phyloP scores from a whole-genome alignment of 2,797 vertebrate species.

The Gobio occitaniae region DNA sequence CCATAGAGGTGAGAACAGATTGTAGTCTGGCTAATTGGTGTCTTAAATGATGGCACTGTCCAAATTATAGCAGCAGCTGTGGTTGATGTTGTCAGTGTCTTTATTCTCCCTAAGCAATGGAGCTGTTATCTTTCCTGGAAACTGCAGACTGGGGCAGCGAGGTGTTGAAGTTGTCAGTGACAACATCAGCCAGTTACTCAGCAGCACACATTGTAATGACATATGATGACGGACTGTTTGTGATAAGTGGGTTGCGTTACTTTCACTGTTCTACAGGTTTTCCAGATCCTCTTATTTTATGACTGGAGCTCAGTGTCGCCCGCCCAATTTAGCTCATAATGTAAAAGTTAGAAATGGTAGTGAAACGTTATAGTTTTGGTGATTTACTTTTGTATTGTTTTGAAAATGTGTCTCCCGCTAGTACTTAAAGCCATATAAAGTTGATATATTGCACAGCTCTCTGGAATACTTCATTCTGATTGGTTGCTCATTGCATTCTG shows the following conservation, averaged over 20 bases:
- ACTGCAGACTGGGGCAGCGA: slow-evolving; percentile 11
- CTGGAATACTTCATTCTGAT: slow-evolving; percentile 2
- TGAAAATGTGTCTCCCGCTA: background rate
- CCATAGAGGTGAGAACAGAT: slow-evolving; percentile 23
- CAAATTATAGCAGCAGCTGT: slow-evolving; percentile 19
- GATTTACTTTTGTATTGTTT: background rate
- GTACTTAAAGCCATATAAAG: background rate
- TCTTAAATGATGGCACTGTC: slow-evolving; percentile 42
- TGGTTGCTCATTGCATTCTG: background rate
- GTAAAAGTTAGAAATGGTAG: background rate
- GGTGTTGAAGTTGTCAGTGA: slow-evolving; percentile 23
- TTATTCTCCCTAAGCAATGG: background rate
- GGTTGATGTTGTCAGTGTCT: slow-evolving; percentile 14
- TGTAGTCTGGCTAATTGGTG: background rate
- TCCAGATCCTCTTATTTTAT: background rate
- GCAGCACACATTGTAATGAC: slow-evolving; percentile 5
- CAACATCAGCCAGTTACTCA: slow-evolving; percentile 14
- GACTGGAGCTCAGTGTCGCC: background rate
- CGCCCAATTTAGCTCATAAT: background rate
- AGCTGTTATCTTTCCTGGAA: slow-evolving; percentile 19
- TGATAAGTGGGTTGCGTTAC: background rate
- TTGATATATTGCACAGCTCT: background rate
- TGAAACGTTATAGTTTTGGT: background rate
- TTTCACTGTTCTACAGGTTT: slow-evolving; percentile 13
- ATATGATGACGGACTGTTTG: slow-evolving; percentile 2